Evolutionary conservation across 2,797 vertebrate genomes (phyloP).

Genomic region (Botia kubotai): DNA sequence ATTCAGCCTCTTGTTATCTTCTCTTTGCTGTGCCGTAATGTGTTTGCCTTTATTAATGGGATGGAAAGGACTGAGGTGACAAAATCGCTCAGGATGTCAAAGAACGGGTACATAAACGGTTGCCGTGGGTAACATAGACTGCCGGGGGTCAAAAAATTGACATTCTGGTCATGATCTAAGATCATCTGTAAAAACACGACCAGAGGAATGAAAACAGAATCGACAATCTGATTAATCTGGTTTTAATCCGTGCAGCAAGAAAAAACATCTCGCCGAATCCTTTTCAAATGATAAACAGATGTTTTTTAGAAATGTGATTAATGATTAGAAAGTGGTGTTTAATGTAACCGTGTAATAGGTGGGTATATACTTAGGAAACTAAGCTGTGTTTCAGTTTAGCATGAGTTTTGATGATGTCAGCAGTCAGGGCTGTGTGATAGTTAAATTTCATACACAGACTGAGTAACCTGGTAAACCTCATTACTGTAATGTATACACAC

Average conservation of each 20-base stretch:
- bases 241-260: slow-evolving; percentile 13
- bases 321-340: neutral
- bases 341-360: neutral
- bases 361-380: slow-evolving; percentile 4
- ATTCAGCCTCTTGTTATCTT: slow-evolving; percentile 47
- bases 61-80: slow-evolving; percentile 58
- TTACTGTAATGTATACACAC: slow-evolving; percentile 31
- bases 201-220: slow-evolving; percentile 24
- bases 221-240: slow-evolving; percentile 39
- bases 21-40: slow-evolving; percentile 30
- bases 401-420: slow-evolving; percentile 10
- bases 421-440: slow-evolving; percentile 37
- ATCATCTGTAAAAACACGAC: slow-evolving; percentile 5
- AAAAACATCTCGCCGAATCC: slow-evolving; percentile 2
- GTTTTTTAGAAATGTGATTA: neutral
- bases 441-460: slow-evolving; percentile 21
- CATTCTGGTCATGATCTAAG: slow-evolving; percentile 17
- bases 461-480: slow-evolving; percentile 30
- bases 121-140: slow-evolving; percentile 9
- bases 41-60: slow-evolving; percentile 47
- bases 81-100: slow-evolving; percentile 37
- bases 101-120: slow-evolving; percentile 24
- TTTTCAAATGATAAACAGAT: slow-evolving; percentile 33
- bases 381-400: slow-evolving; percentile 42
- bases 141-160: slow-evolving; percentile 18